Base-by-base conservation (phyloP, 2,888 invertebrate species). In the Conops quadrifasciatus region DNA sequence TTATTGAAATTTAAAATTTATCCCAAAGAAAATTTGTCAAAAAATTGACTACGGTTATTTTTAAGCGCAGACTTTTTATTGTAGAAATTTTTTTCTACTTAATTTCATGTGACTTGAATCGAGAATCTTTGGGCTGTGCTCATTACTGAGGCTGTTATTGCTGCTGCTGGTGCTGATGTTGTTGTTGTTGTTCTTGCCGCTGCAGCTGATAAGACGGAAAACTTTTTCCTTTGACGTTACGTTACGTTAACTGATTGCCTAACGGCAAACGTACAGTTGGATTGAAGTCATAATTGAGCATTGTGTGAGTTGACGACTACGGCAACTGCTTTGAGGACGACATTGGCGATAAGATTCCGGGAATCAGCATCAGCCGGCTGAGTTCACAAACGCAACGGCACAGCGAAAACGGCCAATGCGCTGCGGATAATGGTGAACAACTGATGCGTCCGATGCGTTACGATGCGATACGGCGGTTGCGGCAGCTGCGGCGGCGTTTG, bases 231-330 rank as follows among this genome's bases (percentile, higher is more conserved):
- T 72, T n/a, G n/a, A n/a, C n/a, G n/a, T n/a, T 74, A 73, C 73
- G 70, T 72, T 74, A 71, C 72, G 64, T 51, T 68, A 75, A 76
- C 72, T 73, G 74, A 76, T 76, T 73, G 66, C 72, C 75, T 75
- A 74, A 74, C 75, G 73, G 75, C 74, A 74, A 67, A 75, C 75
- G 67, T 75, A 74, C 69, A 76, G 75, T 53, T 68, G 73, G 71
- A 76, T 58, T 76, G 74, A 76, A 75, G 78, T 78, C 76, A 78
- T 78, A 78, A 78, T 77, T 77, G 77, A 78, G 75, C 78, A 28
- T 2, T 58, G 58, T 24, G 24, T 3, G 58, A 2, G 58, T 7
- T 36, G 36, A 9, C 36, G 36, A 36, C 36, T 7, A 36, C 36
- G 36, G 9, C 36, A 9, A 75, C 72, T 74, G 74, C 72, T 67